These are phyloP conservation scores for Drosophila nigritarsus DNA, from an alignment of 2,888 invertebrate species.

Conservation along the genomic window DNA sequence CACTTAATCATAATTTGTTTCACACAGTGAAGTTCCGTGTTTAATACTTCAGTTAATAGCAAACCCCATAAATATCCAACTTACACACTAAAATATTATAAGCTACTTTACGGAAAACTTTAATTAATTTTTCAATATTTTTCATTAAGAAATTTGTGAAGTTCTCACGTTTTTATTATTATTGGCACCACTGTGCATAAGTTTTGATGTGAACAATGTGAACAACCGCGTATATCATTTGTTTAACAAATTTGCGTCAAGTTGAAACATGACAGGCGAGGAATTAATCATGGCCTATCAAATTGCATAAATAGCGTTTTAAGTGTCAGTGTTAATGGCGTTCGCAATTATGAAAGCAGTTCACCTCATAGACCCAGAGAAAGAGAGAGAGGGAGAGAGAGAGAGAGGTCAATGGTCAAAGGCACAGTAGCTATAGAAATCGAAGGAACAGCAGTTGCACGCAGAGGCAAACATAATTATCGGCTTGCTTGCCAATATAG, in stretches of 20 bases:
- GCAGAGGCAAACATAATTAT: constrained; percentile 28
- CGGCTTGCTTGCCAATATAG: constrained; percentile 18
- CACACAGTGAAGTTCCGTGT: background rate
- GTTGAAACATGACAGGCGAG: constrained; percentile 54
- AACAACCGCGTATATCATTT: constrained; percentile 43
- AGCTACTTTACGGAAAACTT: constrained; percentile 1
- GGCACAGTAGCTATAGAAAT: background rate
- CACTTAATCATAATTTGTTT: constrained; percentile 12
- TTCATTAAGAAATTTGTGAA: background rate
- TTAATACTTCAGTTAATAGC: background rate
- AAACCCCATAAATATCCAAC: background rate
- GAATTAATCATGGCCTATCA: constrained; percentile 74
- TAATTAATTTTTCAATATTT: constrained; percentile 8
- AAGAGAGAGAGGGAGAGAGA: background rate
- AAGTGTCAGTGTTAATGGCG: constrained; percentile 63
- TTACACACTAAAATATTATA: background rate
- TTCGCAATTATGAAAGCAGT: constrained; percentile 57
- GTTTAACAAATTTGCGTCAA: constrained; percentile 67
- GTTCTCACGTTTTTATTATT: background rate
- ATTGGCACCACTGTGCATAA: constrained; percentile 37
- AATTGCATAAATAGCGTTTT: constrained; percentile 60
- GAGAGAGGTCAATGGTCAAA: background rate
- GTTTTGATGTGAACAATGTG: constrained; percentile 18
- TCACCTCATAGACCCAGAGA: constrained; percentile 15
- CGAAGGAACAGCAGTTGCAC: constrained; percentile 3